Conservation (phyloP, 2,888 invertebrate genomes). For the Dicranocentrus wangi region DNA sequence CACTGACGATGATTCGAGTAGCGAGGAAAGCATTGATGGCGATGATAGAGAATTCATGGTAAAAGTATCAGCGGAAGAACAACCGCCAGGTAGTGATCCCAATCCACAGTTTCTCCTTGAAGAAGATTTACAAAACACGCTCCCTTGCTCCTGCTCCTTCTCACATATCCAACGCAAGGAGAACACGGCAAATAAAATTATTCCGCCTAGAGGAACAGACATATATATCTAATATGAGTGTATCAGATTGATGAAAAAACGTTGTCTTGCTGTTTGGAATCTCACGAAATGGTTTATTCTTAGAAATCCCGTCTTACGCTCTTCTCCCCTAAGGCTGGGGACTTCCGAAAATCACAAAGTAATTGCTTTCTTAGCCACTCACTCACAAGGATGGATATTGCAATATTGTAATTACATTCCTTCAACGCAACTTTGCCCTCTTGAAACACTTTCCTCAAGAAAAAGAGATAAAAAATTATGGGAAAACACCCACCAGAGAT, state of each 20-base stretch:
- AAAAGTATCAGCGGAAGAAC: neutral
- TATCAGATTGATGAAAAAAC: neutral
- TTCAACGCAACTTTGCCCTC: no score
- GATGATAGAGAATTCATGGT: neutral
- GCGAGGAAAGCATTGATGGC: neutral
- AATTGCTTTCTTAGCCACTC: conserved; percentile 5
- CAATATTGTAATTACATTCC: neutral
- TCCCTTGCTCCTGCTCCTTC: neutral
- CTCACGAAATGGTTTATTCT: neutral
- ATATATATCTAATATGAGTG: neutral
- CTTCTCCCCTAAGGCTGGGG: neutral
- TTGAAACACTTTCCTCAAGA: no score
- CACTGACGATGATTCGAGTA: neutral
- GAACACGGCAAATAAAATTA: neutral
- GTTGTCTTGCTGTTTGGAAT: neutral
- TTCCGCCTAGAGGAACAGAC: conserved; percentile 10
- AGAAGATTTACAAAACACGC: neutral
- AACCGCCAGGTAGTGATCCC: neutral
- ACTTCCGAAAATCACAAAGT: neutral
- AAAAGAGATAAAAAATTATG: no score
- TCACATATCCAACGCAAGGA: neutral
- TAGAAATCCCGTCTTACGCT: neutral
- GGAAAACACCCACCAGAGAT: no score
- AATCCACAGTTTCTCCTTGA: neutral
- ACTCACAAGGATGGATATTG: no score